Base-by-base conservation (phyloP, 2,888 invertebrate genomes). In the Drosophila nigricruria region DNA sequence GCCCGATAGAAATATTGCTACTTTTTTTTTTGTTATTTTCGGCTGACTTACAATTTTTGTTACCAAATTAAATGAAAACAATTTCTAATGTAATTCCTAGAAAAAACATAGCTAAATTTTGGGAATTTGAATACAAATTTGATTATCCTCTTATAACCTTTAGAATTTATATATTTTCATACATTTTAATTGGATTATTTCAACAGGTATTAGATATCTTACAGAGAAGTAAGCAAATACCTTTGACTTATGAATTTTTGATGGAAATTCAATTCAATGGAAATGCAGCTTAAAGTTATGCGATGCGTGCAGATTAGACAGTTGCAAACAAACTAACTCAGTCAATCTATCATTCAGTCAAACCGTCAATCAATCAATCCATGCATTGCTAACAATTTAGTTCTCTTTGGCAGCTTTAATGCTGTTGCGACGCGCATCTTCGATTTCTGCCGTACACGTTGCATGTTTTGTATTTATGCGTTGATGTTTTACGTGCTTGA, bases 401-500 rank as follows among this genome's bases (percentile, higher is more conserved):
- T 43, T 36, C 45, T 10, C 25, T 58, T 53, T 63, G 70, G 73
- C 79, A 72, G 77, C 67, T 72, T 72, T 66, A 81, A 79, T 75
- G 70, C 53, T 40, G 43, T 57, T 50, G 59, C 40, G 47, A 40
- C 56, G 61, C 56, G 54, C 62, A 62, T 63, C 50, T 67, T 68
- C 77, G 69, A 72, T 72, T 70, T 58, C 47, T 53, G 56, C 59
- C 69, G 58, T 63, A 30, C 77, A 68, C 65, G 68, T 74, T 84
- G 67, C 60, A 68, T 81, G 73, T 77, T 80, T 70, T 69, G 79
- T 84, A 88, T 89, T 79, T 87, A 82, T 84, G 81, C 81, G 86
- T 86, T 90, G 90, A 90, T 90, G 87, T 86, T 81, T 81, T 90
- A 90, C 90, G 90, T 90, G 90, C 77, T 68, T 54, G 47, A 85